A percentile compares a stretch with the other conserved stretches of the same genome.
These are phyloP conservation scores for Nematostella vectensis DNA, from an alignment of 92 coral and sea anemone genomes.

Conservation along the genomic window DNA sequence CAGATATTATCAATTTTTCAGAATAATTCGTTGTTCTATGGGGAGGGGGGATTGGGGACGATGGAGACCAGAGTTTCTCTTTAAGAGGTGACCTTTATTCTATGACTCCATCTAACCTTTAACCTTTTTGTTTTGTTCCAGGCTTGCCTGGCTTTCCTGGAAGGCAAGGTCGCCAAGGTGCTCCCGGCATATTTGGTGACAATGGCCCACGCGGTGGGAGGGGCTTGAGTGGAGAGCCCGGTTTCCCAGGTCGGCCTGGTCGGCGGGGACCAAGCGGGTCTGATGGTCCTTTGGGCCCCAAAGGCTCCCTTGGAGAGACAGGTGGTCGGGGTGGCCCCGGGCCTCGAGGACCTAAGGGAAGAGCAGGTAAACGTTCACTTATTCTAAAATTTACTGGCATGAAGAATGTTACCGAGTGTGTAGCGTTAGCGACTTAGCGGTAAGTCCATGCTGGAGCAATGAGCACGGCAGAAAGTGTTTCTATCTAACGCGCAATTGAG, in stretches of 20 bases:
- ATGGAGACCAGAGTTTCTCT: no score
- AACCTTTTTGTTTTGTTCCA: not conserved
- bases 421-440: no score
- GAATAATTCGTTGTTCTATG: no score
- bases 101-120: no score
- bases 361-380: conserved; percentile 7
- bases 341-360: conserved; percentile 20
- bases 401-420: no score
- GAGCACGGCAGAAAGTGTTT: no score
- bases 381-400: no score
- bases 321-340: conserved; percentile 36
- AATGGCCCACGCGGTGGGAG: conserved; percentile 22
- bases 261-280: conserved; percentile 4
- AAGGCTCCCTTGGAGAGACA: conserved; percentile 13
- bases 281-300: conserved; percentile 9
- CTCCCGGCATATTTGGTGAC: conserved; percentile 13
- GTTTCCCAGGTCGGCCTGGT: conserved; percentile 1
- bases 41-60: no score
- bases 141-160: conserved; percentile 37
- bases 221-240: conserved; percentile 26
- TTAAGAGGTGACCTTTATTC: no score
- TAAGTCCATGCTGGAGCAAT: no score
- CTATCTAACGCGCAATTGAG: no score
- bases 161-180: conserved; percentile 27
- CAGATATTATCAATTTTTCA: no score